Base-by-base conservation (phyloP, 1,140 invertebrate genomes). In the Aradophagus sp. region DNA sequence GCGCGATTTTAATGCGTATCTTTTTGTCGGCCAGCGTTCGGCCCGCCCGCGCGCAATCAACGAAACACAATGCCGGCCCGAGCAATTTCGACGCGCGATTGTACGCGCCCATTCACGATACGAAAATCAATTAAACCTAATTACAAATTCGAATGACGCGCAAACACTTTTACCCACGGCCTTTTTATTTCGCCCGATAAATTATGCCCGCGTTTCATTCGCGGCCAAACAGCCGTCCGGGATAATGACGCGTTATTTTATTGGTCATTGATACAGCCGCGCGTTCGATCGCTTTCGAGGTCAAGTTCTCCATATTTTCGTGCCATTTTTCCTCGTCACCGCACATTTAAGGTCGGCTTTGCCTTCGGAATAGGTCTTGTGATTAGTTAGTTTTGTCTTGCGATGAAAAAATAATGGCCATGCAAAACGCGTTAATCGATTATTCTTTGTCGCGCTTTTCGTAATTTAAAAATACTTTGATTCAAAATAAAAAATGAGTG, bases 91-190 rank as follows among this genome's bases (percentile, higher is more conserved):
- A 11, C 47, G 19, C 39, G 41, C 48, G 34, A 55, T 59, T 53
- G 39, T 35, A 38, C 53, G 45, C 38, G 36, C 27, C 34, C 55
- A 68, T 68, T 68, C 65, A 68, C 45, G 55, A 32, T 34, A 38
- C 56, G 29, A 52, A 47, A 68, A 61, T 68, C 65, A 61, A 68
- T 61, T 68, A 36, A 55, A 61, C 55, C 65, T 68, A 55, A 68
- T 68, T 68, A 68, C 56, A 61, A 68, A 55, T 61, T 55, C 56
- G 42, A 14, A 48, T 55, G 55, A 48, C 3, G 29, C 19, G 26
- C 35, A 20, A 62, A 47, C 42, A 34, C 50, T 69, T 69, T 69
- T 56, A 27, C 5, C 0, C 1, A 0, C 53, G 38, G 29, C 61
- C 61, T 41, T 34, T 36, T 47, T 36, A 5, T 12, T 2, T 8